Base-by-base conservation (phyloP, 2,797 vertebrate species). In the Neolamprologus multifasciatus region DNA sequence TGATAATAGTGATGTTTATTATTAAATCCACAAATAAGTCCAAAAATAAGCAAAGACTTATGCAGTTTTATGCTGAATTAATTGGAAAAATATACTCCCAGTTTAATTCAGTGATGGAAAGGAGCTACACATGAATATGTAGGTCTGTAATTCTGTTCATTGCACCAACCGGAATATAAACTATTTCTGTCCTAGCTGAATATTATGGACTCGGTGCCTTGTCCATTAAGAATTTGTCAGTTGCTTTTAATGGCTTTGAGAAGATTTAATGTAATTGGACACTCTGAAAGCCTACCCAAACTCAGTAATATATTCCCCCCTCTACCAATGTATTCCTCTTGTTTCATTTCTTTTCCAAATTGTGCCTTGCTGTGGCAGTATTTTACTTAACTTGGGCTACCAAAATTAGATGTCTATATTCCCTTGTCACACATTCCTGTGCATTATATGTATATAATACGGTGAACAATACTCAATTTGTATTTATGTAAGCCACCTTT, bases 301-400 rank as follows among this genome's bases (percentile, higher is more conserved):
- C 86, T 88, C 80, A 64, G 74, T 92, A 89, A 92, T 88, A 67
- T 89, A 90, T 90, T 81, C 85, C 86, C 83, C 76, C 86, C 76
- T 83, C 87, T 85, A 84, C 89, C 64, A 90, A 80, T 88, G 79
- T 62, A 88, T 84, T 87, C 83, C 36, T 67, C 69, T 79, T 40
- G 31, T 48, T 78, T 83, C 74, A 84, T 82, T 45, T 57, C 33
- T n/a, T 83, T 6, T 77, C 81, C 78, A 84, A 79, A 87, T 31
- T 88, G 59, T 57, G 9, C 52, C 5, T 1, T 38, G 33, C 36
- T 50, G 10, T 86, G 54, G 80, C 67, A 88, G 67, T 48, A 77
- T 38, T 83, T 80, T 84, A 80, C 71, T 88, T 79, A 84, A 85
- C 52, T 71, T 77, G 23, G 67, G 67, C 84, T 71, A 78, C 79